Conservation (phyloP, 2,888 invertebrate genomes). For the Dorcus parallelipipedus region DNA sequence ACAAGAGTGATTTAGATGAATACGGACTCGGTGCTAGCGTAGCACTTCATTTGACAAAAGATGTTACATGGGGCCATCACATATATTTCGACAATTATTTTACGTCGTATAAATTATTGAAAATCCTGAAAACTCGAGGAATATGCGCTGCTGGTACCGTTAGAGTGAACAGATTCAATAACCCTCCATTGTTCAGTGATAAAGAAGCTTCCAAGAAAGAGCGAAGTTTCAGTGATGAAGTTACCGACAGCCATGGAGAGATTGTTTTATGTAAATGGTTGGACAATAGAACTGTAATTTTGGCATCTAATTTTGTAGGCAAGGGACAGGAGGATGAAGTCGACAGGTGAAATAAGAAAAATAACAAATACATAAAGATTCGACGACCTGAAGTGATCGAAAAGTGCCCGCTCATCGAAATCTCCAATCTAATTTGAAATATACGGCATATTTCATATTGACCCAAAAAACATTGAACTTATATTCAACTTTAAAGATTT, state of each 20-base stretch:
- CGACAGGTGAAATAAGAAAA: constrained; percentile 27
- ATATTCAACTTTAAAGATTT: too few species aligned
- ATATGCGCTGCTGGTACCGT: neutral
- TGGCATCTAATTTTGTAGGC: constrained; percentile 23
- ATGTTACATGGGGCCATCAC: neutral
- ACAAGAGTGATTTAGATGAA: too few species aligned
- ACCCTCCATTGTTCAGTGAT: neutral
- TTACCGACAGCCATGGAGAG: neutral
- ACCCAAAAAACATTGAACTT: too few species aligned
- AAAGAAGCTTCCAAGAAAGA: neutral
- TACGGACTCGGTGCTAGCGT: too few species aligned
- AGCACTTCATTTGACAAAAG: too few species aligned
- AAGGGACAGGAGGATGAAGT: constrained; percentile 23
- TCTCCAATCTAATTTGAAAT: too few species aligned
- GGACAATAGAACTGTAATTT: neutral
- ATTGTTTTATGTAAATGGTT: too few species aligned
- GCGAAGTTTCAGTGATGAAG: neutral
- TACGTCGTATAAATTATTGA: neutral
- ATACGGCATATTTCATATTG: too few species aligned
- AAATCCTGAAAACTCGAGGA: neutral
- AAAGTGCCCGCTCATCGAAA: too few species aligned
- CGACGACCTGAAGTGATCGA: constrained; percentile 26
- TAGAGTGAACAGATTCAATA: neutral
- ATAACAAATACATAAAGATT: constrained; percentile 24
- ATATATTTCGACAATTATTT: neutral